Percentiles rank a stretch among this genome's conserved stretches.
Evolutionary conservation across 1,140 invertebrate genomes (phyloP).

Genomic region (Scaptomyza pallida): DNA sequence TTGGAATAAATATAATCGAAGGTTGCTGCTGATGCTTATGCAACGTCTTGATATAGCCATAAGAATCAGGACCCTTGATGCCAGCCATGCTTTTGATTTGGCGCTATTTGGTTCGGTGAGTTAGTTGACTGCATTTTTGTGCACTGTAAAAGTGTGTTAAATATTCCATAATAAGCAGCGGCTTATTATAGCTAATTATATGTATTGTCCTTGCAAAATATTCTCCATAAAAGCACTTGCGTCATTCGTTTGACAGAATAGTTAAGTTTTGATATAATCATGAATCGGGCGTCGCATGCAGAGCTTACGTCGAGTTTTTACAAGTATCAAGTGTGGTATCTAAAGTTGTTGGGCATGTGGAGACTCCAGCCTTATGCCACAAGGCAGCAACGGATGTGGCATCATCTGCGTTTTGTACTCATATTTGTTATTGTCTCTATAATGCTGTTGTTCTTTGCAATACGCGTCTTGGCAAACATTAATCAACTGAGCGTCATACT

Average conservation of each 20-base stretch:
- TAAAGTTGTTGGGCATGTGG: constrained; percentile 58
- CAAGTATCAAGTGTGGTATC: constrained; percentile 62
- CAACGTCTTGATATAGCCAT: constrained; percentile 50
- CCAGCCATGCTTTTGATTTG: constrained; percentile 62
- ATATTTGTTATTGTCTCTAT: constrained; percentile 38
- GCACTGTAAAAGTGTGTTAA: constrained; percentile 34
- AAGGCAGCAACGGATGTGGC: not conserved
- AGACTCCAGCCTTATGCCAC: not conserved
- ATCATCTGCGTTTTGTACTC: constrained; percentile 40
- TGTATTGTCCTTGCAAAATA: not conserved
- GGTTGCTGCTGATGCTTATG: constrained; percentile 66
- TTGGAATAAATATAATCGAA: constrained; percentile 50
- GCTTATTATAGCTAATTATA: constrained; percentile 51
- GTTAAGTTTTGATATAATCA: not conserved
- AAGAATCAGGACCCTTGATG: constrained; percentile 61
- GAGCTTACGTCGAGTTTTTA: constrained; percentile 44
- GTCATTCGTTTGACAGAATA: not conserved
- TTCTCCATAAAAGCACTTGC: constrained; percentile 44
- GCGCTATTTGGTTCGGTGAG: constrained; percentile 58
- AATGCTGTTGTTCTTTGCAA: constrained; percentile 54
- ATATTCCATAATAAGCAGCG: constrained; percentile 47
- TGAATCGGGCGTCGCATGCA: constrained; percentile 34
- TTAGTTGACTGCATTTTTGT: constrained; percentile 10
- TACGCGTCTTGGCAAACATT: constrained; percentile 51
- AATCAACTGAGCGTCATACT: constrained; percentile 56